These are phyloP conservation scores for Clarias gariepinus DNA, from an alignment of 2,113 vertebrate genomes.

Conservation along the genomic window DNA sequence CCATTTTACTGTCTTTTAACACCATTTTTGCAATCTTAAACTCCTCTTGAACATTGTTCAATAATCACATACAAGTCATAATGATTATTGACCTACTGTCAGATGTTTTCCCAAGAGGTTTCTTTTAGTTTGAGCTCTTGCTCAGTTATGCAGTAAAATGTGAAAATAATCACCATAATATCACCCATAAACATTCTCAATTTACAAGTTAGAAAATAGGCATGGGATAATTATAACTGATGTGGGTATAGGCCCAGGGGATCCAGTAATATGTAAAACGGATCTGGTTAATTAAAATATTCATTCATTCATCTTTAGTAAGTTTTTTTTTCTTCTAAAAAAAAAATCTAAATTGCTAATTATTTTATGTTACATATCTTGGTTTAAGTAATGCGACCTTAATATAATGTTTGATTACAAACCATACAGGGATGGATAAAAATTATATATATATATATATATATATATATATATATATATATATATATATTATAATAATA, in stretches of 20 bases:
- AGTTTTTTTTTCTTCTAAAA: not conserved
- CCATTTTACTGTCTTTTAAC: too few species aligned
- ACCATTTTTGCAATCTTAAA: too few species aligned
- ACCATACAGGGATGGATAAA: not conserved
- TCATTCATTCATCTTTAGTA: not conserved
- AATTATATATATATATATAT: too few species aligned
- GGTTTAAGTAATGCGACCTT: not conserved
- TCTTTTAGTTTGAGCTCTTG: not conserved
- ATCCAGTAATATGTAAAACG: not conserved
- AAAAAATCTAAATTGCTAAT: not conserved
- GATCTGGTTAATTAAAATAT: not conserved
- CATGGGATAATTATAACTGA: not conserved
- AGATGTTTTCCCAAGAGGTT: not conserved
- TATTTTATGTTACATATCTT: too few species aligned
- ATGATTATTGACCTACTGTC: not conserved
- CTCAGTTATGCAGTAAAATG: not conserved
- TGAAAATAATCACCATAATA: not conserved
- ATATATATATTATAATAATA: too few species aligned
- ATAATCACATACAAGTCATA: not conserved
- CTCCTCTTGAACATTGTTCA: too few species aligned
- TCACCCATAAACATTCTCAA: not conserved
- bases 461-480: too few species aligned
- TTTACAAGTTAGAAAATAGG: not conserved
- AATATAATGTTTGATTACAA: not conserved
- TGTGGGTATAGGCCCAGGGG: not conserved